Percentiles rank a stretch among this genome's conserved stretches.
Evolutionary conservation across 2,888 invertebrate genomes (phyloP).

Genomic region (Cephus spinipes): DNA sequence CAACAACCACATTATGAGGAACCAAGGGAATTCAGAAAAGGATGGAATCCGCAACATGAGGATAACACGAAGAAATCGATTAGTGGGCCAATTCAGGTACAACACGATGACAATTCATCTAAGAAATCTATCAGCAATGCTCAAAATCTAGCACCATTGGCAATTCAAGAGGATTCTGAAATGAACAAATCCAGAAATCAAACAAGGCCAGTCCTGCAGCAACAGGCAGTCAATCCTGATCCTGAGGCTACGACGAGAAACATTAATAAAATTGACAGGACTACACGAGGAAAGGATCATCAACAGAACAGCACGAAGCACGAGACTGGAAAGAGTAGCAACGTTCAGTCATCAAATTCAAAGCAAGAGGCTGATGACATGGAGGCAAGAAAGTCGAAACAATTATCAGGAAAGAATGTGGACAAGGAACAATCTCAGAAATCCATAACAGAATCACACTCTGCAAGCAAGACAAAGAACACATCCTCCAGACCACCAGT

Average conservation of each 20-base stretch:
- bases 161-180: conserved; percentile 37
- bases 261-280: background rate
- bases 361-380: background rate
- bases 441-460: conserved; percentile 22
- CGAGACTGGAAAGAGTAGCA: background rate
- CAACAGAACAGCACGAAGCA: conserved; percentile 23
- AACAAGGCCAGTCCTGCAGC: background rate
- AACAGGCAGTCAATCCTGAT: background rate
- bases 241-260: conserved; percentile 4
- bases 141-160: conserved; percentile 28
- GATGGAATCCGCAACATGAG: conserved; percentile 11
- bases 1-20: conserved; percentile 24
- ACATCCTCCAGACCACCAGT: conserved; percentile 74
- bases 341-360: background rate
- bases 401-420: conserved; percentile 10
- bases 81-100: conserved; percentile 4
- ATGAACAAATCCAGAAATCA: background rate
- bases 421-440: conserved; percentile 43
- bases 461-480: conserved; percentile 21
- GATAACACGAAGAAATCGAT: conserved; percentile 8
- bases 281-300: conserved; percentile 18
- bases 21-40: conserved; percentile 18
- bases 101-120: conserved; percentile 11
- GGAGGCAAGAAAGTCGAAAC: conserved; percentile 37
- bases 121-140: conserved; percentile 12